Base-by-base conservation (phyloP, 2,888 invertebrate species). In the Lasiommata megera region DNA sequence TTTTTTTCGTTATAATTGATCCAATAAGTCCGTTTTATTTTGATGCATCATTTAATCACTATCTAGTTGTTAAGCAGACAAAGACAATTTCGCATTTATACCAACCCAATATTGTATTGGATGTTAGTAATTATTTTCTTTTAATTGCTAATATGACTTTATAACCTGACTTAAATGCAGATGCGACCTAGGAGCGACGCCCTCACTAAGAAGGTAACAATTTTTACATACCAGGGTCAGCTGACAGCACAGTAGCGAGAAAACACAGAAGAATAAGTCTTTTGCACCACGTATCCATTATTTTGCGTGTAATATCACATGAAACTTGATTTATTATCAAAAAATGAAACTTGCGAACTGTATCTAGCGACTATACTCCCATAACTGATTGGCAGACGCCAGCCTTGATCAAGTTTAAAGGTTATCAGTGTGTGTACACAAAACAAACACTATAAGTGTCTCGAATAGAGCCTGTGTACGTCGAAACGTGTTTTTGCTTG, bases 401-500 rank as follows among this genome's bases (percentile, higher is more conserved):
- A 14, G 46, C 36, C 36, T 23, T 37, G 36, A 29, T 3, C 12
- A 5, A 34, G 29, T 11, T 16, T 6, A 37, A 43, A 56, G 48
- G 48, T 56, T 56, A 56, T 56, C 48, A 50, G 23, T 28, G 11
- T 17, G 23, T 5, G 23, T 23, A 37, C 31, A 40, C 40, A 57
- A 17, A 47, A 47, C 31, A 47, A 29, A 47, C 17, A 34, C 43
- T 9, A 1, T n/a, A n/a, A 0, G 16, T 29, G 44, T 28, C 28
- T 44, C 29, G 17, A 11, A 36, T 34, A n/a, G 11, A 14, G 36
- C 18, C 34, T 8, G 47, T 46, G 28, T 44, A 41, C 11, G 43
- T 29, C 14, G 17, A 34, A 47, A 52, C 61, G 56, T 59, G 59
- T 34, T 55, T 44, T 34, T 1, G 6, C 29, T 18, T 28, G 9